phyloP scores from a whole-genome alignment of 2,113 vertebrate genomes.

The Nematolebias whitei region DNA sequence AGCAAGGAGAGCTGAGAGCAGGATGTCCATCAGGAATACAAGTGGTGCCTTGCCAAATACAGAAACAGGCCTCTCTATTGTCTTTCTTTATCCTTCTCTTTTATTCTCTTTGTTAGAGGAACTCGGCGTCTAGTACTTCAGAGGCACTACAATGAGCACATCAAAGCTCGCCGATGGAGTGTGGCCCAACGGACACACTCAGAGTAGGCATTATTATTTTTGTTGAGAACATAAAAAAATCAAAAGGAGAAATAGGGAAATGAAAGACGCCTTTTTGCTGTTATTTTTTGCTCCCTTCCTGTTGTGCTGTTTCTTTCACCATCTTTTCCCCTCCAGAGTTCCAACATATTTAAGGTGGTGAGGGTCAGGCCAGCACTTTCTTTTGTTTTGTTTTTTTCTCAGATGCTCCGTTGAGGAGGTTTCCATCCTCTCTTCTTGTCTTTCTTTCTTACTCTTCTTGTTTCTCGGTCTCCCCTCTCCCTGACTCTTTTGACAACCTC shows the following conservation, averaged over 20 bases:
- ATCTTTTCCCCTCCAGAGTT: slow-evolving; percentile 37
- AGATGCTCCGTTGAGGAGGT: slow-evolving; percentile 63
- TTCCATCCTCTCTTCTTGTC: slow-evolving; percentile 63
- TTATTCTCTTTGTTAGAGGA: slow-evolving; percentile 79
- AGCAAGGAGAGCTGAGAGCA: slow-evolving; percentile 68
- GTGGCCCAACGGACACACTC: slow-evolving; percentile 75
- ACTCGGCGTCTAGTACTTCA: slow-evolving; percentile 71
- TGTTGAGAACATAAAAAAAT: slow-evolving; percentile 72
- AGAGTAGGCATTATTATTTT: slow-evolving; percentile 75
- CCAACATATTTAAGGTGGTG: slow-evolving; percentile 61
- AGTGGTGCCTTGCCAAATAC: slow-evolving; percentile 71
- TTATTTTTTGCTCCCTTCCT: slow-evolving; percentile 53
- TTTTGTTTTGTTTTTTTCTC: slow-evolving; percentile 59
- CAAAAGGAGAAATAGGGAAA: slow-evolving; percentile 54
- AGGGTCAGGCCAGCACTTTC: slow-evolving; percentile 67
- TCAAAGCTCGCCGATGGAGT: slow-evolving; percentile 76
- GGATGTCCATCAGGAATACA: slow-evolving; percentile 75
- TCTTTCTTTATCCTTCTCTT: slow-evolving; percentile 73
- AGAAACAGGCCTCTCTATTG: slow-evolving; percentile 70
- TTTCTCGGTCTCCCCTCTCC: slow-evolving; percentile 47
- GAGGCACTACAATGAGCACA: slow-evolving; percentile 76
- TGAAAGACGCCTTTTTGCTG: slow-evolving; percentile 57
- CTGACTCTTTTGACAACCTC: slow-evolving; percentile 70
- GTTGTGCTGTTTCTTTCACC: slow-evolving; percentile 45
- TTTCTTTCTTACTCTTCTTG: slow-evolving; percentile 53